These are phyloP conservation scores for Euplagia quadripunctaria DNA, from an alignment of 2,888 invertebrate species.

Conservation along the genomic window DNA sequence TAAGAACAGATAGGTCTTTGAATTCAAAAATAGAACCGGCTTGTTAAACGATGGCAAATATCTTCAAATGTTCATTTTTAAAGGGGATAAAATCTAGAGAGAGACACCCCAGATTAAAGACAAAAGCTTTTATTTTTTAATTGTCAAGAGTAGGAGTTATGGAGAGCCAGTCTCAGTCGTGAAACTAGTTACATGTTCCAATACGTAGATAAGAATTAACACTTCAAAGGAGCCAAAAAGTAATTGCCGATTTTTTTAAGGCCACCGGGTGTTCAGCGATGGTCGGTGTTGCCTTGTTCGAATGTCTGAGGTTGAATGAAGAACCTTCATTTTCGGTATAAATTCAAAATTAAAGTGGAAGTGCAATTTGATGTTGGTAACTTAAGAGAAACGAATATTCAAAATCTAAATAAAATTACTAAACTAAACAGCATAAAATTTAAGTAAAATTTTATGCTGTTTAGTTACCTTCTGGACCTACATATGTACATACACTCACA, in stretches of 20 bases:
- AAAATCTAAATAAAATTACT: neutral
- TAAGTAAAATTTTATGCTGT: neutral
- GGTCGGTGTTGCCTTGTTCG: slow-evolving; percentile 24
- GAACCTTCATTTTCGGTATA: slow-evolving; percentile 4
- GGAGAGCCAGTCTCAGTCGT: neutral
- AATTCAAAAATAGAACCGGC: too few relatives aligned
- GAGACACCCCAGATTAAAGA: too few relatives aligned
- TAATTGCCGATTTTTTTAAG: slow-evolving; percentile 18
- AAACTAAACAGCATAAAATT: too few relatives aligned
- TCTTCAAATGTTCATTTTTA: too few relatives aligned
- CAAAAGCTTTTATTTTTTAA: neutral
- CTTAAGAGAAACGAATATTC: neutral
- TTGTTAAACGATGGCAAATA: too few relatives aligned
- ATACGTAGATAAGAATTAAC: neutral
- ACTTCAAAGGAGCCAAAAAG: slow-evolving; percentile 6
- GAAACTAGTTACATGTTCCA: neutral
- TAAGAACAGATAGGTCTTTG: too few relatives aligned
- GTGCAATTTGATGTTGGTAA: neutral
- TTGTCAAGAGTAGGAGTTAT: too few relatives aligned
- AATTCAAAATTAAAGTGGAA: neutral
- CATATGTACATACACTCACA: too few relatives aligned
- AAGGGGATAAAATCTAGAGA: too few relatives aligned
- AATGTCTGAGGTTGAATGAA: slow-evolving; percentile 15
- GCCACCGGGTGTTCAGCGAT: slow-evolving; percentile 12
- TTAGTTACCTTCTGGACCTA: neutral